Evolutionary conservation across 1,140 invertebrate species (phyloP).

Genomic region (Metopolophium dirhodum): DNA sequence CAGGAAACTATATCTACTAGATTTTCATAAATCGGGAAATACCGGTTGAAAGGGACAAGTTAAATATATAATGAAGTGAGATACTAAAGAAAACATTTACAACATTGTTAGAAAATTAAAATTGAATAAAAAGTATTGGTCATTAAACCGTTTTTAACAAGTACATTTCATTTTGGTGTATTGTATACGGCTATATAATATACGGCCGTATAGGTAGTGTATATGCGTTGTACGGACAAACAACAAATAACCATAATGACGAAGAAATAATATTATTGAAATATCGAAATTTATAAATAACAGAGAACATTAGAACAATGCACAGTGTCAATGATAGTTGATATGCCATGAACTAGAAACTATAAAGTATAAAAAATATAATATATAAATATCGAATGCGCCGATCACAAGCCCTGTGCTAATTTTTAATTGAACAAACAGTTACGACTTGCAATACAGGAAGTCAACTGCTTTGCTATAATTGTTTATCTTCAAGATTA

Average conservation of each 20-base stretch:
- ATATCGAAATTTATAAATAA: neutral
- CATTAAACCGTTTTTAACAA: neutral
- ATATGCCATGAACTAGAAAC: neutral
- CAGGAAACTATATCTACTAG: neutral
- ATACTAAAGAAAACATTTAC: neutral
- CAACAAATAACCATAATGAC: neutral
- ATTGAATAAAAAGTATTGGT: neutral
- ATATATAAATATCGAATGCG: neutral
- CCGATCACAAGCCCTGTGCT: neutral
- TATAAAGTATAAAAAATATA: neutral
- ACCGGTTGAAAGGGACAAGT: neutral
- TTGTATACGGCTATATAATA: no score
- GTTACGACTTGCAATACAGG: neutral
- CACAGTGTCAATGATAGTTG: neutral
- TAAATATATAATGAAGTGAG: neutral
- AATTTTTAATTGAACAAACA: conserved; percentile 12
- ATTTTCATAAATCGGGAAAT: neutral
- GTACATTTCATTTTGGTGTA: neutral
- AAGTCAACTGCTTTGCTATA: neutral
- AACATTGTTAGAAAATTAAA: neutral
- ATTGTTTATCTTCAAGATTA: neutral
- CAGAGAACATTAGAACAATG: neutral
- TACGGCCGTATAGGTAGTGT: no score
- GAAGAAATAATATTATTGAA: neutral
- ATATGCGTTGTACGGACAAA: neutral